A percentile compares a stretch with the other conserved stretches of the same genome.
These are phyloP conservation scores for Trachops cirrhosus DNA, from an alignment of 2,797 vertebrate genomes.

Conservation along the genomic window DNA sequence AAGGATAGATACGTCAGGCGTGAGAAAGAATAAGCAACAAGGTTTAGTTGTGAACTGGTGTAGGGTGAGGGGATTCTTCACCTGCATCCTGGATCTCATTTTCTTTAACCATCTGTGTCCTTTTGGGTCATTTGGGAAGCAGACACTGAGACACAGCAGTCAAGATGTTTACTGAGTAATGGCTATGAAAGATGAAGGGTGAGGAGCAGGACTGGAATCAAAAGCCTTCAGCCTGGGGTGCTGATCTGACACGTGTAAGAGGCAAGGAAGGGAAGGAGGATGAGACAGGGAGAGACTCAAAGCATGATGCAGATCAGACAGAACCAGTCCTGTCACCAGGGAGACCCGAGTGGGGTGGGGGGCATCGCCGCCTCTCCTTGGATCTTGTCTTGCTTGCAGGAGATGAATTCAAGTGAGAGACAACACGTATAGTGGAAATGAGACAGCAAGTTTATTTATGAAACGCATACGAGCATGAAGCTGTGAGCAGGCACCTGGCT, in stretches of 20 bases:
- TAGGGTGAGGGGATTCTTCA: background rate
- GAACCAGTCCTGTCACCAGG: background rate
- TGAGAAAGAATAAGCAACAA: background rate
- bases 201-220: background rate
- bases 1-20: background rate
- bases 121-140: background rate
- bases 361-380: background rate
- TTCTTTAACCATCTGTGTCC: background rate
- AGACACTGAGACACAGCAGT: background rate
- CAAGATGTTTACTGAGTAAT: background rate
- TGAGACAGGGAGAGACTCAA: background rate
- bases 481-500: too few relatives aligned
- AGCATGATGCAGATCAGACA: background rate
- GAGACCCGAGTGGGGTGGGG: too few relatives aligned
- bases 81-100: background rate
- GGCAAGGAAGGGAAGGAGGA: background rate
- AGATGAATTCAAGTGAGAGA: background rate
- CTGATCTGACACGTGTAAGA: background rate
- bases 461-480: background rate
- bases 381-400: background rate
- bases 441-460: background rate
- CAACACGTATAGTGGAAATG: background rate
- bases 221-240: background rate
- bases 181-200: background rate
- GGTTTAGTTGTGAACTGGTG: background rate